Evolutionary conservation across 2,113 vertebrate genomes (phyloP), one percentile per base, ranked within the genome.

Genomic region (Eptesicus fuscus): DNA sequence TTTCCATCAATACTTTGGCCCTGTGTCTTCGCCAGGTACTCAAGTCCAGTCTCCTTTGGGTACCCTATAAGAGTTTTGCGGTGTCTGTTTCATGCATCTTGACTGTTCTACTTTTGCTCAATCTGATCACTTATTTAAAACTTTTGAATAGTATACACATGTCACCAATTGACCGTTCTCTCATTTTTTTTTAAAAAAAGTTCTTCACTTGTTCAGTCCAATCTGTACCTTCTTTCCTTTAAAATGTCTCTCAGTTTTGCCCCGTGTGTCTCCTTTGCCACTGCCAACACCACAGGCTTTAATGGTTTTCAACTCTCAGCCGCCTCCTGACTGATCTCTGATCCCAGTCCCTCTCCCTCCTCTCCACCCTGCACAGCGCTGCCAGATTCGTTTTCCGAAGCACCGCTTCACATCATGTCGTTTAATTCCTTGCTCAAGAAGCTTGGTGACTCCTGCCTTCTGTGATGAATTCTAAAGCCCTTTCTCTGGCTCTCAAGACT

Each of bases 21-120:
- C 16, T 0, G 1, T 6, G 1, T 35, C 49, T 92, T 14, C 10
- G 3, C 14, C 1, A 0, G 40, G 18, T 14, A 0, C 42, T 4
- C 11, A 4, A 2, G 0, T 10, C 23, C 59, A 23, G 37, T 17
- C 28, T 76, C 22, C 56, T 16, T 5, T 40, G 37, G 9, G 12
- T 7, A 5, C 13, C 40, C n/a, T 9, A 0, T 3, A 25, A 88
- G 32, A 53, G 53, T 37, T 70, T 70, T 13, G 1, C 13, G 7
- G 0, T 2, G 17, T 28, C 53, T 3, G 32, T 51, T 73, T 56
- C 65, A 3, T 14, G 22, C n/a, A 56, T 70, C 73, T 76, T 12
- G 6, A 65, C 85, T 78, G 10, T 8, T 42, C 47, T 61, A 1
- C 22, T 86, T 92, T 78, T 74, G 17, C 23, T 37, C n/a, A 59